Conservation (phyloP, 2,888 invertebrate species). For the Macrostomum cliftonense region DNA sequence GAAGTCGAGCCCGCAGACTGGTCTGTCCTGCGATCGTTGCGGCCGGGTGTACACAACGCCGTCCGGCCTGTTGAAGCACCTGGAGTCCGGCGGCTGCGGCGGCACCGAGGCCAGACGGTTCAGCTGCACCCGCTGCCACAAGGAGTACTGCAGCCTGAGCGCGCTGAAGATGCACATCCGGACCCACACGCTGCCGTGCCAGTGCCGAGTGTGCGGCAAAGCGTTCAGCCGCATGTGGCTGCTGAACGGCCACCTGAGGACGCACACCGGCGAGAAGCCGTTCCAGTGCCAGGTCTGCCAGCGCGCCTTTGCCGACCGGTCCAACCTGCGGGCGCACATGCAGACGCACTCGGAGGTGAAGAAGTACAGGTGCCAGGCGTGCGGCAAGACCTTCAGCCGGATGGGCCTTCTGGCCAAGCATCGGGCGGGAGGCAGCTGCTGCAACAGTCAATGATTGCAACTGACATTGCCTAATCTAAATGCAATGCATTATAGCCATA, state of each 20-base stretch:
- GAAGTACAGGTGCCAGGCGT: constrained; percentile 77
- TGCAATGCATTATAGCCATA: too few species aligned
- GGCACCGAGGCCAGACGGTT: constrained; percentile 45
- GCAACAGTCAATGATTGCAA: too few species aligned
- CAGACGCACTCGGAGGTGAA: constrained; percentile 94
- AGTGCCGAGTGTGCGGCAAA: constrained; percentile 84
- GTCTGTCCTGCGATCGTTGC: too few species aligned
- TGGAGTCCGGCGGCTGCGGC: too few species aligned
- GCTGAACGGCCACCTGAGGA: constrained; percentile 84
- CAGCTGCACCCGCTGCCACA: constrained; percentile 84
- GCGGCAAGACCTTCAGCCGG: constrained; percentile 82
- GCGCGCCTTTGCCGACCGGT: constrained; percentile 83
- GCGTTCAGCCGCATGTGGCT: constrained; percentile 92
- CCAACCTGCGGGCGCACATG: constrained; percentile 80
- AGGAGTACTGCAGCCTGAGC: constrained; percentile 78
- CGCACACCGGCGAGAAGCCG: constrained; percentile 92
- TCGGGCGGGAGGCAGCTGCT: constrained; percentile 11
- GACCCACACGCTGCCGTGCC: constrained; percentile 88
- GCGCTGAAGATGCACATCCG: constrained; percentile 96
- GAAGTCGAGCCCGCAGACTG: too few species aligned
- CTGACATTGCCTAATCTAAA: too few species aligned
- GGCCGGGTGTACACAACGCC: too few species aligned
- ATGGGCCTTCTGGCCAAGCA: constrained; percentile 88
- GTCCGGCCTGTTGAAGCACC: too few species aligned
- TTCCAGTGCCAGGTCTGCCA: constrained; percentile 85